phyloP scores from a whole-genome alignment of 2,888 invertebrate species.

The Lottia scabra region DNA sequence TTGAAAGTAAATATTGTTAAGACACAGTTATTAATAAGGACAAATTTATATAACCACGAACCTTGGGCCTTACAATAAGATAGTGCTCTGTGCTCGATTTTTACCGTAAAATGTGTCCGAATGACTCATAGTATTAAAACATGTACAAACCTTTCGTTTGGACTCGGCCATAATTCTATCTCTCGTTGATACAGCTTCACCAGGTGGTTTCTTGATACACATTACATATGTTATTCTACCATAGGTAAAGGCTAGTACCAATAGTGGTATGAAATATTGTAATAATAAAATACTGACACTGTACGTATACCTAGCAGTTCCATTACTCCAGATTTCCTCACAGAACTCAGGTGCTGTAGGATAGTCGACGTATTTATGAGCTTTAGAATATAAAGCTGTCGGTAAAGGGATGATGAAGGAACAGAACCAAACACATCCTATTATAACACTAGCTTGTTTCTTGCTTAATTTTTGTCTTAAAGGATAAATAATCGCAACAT shows the following conservation, averaged over 20 bases:
- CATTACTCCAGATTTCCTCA: slow-evolving; percentile 48
- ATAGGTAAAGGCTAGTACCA: slow-evolving; percentile 88
- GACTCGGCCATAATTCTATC: slow-evolving; percentile 87
- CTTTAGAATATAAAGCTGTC: slow-evolving; percentile 80
- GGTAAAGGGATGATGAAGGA: slow-evolving; percentile 85
- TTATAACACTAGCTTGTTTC: slow-evolving; percentile 78
- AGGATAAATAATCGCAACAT: slow-evolving; percentile 91
- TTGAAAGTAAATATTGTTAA: too few species aligned
- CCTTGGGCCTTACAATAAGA: too few species aligned
- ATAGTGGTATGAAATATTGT: slow-evolving; percentile 86
- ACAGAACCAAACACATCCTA: slow-evolving; percentile 80
- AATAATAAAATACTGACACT: slow-evolving; percentile 82
- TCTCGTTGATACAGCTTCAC: slow-evolving; percentile 86
- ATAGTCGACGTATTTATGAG: slow-evolving; percentile 45
- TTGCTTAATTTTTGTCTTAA: slow-evolving; percentile 84
- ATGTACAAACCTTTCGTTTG: slow-evolving; percentile 82
- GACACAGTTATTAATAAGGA: too few species aligned
- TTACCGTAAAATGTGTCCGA: too few species aligned
- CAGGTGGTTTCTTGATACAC: slow-evolving; percentile 88
- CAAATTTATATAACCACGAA: too few species aligned
- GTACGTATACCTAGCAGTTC: slow-evolving; percentile 73
- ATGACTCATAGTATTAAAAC: too few species aligned
- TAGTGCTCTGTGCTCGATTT: too few species aligned
- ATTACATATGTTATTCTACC: slow-evolving; percentile 88
- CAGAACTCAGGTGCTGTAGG: slow-evolving; percentile 44